A percentile compares a stretch with the other conserved stretches of the same genome.
phyloP scores from a whole-genome alignment of 2,888 invertebrate species.

The Eupithecia insigniata region DNA sequence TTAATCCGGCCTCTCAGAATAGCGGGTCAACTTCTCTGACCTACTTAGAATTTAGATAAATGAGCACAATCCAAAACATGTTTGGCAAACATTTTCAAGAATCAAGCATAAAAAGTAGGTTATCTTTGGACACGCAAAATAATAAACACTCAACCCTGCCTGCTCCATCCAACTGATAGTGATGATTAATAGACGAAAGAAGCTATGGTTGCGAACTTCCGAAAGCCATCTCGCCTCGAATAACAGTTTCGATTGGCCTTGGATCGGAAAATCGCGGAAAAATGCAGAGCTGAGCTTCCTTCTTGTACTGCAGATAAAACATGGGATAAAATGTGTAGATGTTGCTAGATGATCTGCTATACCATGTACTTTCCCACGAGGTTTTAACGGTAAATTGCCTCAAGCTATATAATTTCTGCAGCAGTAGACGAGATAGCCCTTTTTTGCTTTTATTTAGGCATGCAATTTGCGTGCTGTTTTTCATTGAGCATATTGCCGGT shows the following conservation, averaged over 20 bases:
- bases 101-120: no score
- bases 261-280: neutral
- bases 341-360: neutral
- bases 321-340: neutral
- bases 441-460: constrained; percentile 24
- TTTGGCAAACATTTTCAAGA: no score
- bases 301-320: neutral
- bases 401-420: constrained; percentile 23
- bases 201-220: neutral
- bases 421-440: constrained; percentile 16
- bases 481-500: constrained; percentile 38
- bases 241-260: neutral
- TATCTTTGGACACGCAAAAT: neutral
- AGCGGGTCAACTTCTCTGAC: neutral
- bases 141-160: no score
- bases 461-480: constrained; percentile 41
- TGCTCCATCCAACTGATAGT: neutral
- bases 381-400: constrained; percentile 15
- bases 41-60: neutral
- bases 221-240: neutral
- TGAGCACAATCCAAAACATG: neutral
- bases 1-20: neutral
- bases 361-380: constrained; percentile 20
- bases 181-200: neutral
- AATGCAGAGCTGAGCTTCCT: neutral